Evolutionary conservation across 2,888 invertebrate species (phyloP).

Genomic region (Lasioglossum oenotherae): DNA sequence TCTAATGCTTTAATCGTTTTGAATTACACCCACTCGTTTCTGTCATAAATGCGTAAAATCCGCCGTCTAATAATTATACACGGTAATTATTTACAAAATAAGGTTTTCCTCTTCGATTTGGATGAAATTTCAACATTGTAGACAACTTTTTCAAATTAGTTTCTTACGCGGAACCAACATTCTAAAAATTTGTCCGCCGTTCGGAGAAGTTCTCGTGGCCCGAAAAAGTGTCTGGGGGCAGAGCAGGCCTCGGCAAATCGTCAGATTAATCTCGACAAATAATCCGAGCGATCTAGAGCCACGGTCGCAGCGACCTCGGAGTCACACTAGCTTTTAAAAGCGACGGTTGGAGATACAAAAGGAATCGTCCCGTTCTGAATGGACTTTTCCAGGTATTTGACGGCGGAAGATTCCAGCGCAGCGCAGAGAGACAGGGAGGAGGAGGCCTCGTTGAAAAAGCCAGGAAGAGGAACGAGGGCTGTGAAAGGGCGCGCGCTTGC

Average conservation of each 20-base stretch:
- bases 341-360: slow-evolving; percentile 61
- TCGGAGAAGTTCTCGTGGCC: too few species aligned
- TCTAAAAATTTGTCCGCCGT: background rate
- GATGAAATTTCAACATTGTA: too few species aligned
- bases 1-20: too few species aligned
- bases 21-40: too few species aligned
- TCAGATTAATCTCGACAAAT: slow-evolving; percentile 48
- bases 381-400: slow-evolving; percentile 74
- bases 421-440: slow-evolving; percentile 15
- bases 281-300: slow-evolving; percentile 37
- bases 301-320: slow-evolving; percentile 13
- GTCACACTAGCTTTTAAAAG: slow-evolving; percentile 53
- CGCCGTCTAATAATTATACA: too few species aligned
- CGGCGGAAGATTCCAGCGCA: slow-evolving; percentile 43
- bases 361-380: slow-evolving; percentile 75
- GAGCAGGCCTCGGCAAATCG: background rate
- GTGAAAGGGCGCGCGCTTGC: slow-evolving; percentile 54
- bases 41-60: too few species aligned
- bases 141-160: too few species aligned
- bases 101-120: too few species aligned
- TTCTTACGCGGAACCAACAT: background rate
- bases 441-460: slow-evolving; percentile 8
- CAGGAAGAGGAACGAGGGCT: background rate
- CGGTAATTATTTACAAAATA: too few species aligned
- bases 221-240: background rate